Evolutionary conservation across 2,113 vertebrate genomes (phyloP), one percentile per base, ranked within the genome.

Genomic region (Lampris megalopsis): DNA sequence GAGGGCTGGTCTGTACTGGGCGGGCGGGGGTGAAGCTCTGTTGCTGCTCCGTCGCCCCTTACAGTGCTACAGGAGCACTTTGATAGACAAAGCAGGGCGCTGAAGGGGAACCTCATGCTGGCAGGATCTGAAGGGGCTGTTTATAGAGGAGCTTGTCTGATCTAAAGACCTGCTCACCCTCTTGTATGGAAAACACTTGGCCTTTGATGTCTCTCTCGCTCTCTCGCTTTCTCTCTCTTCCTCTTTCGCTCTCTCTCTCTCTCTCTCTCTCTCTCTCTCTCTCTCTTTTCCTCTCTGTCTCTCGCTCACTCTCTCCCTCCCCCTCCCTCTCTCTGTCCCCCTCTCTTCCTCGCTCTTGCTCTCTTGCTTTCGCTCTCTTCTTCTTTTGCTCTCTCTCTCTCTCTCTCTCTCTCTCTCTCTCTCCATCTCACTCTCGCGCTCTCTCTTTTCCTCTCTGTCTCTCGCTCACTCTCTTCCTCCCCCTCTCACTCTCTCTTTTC

Each of bases 141-240:
- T 92, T 92, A 91, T 84, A 87, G 92, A 92, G 68, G 77, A 85
- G 77, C 89, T 89, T 90, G 92, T 93, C 90, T 92, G 90, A 94
- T 93, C 89, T 92, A 45, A 89, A 91, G 88, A 83, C 72, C 82
- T 35, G 82, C 72, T 90, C 78, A 67, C 82, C 84, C 85, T 90
- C 84, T 89, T 88, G 88, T 88, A 91, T 89, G 87, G 90, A 89
- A 91, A 92, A 87, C 88, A 90, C 88, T 86, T 60, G 70, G 81
- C 83, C 93, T 95, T 94, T 95, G 91, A 95, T 94, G 93, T 94
- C 91, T 93, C 83, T 92, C 87, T 93, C 85, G 66, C 71, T 89
- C 76, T 76, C 59, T 56, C 53, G 62, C 37, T 69, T 56, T 66
- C 13, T 80, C 71, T 77, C 66, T 66, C 73, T 75, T 79, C 84